Conservation (phyloP, 2,888 invertebrate genomes). For the Papilio protenor region DNA sequence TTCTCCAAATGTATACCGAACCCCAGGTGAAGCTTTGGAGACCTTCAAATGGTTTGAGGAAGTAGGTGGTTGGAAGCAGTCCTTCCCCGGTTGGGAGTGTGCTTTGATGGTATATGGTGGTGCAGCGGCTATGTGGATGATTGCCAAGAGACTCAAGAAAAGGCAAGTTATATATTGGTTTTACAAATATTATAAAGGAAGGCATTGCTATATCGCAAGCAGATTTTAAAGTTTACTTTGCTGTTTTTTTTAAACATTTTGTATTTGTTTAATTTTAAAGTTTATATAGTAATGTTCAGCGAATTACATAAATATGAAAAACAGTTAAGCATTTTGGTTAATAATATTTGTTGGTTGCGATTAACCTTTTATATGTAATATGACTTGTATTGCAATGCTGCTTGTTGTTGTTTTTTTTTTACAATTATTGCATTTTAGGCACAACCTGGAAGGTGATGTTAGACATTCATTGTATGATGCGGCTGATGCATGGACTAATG, state of each 20-base stretch:
- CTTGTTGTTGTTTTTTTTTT: neutral
- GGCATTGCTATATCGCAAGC: neutral
- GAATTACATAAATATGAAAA: neutral
- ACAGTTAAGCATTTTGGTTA: neutral
- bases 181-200: neutral
- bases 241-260: neutral
- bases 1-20: conserved; percentile 98
- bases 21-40: conserved; percentile 91
- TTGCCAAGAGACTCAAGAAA: conserved; percentile 94
- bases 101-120: conserved; percentile 95
- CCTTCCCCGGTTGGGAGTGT: conserved; percentile 94
- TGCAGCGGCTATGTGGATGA: conserved; percentile 96
- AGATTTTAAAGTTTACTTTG: neutral
- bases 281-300: no score
- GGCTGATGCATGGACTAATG: conserved; percentile 90
- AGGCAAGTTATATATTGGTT: conserved; percentile 75
- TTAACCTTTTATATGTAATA: neutral
- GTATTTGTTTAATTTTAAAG: no score
- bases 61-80: conserved; percentile 95
- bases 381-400: neutral
- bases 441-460: conserved; percentile 94
- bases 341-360: neutral
- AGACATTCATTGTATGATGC: conserved; percentile 95
- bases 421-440: conserved; percentile 73
- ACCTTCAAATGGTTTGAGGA: conserved; percentile 98